Evolutionary conservation across 2,797 vertebrate species (phyloP).

Genomic region (Rousettus madagascariensis): DNA sequence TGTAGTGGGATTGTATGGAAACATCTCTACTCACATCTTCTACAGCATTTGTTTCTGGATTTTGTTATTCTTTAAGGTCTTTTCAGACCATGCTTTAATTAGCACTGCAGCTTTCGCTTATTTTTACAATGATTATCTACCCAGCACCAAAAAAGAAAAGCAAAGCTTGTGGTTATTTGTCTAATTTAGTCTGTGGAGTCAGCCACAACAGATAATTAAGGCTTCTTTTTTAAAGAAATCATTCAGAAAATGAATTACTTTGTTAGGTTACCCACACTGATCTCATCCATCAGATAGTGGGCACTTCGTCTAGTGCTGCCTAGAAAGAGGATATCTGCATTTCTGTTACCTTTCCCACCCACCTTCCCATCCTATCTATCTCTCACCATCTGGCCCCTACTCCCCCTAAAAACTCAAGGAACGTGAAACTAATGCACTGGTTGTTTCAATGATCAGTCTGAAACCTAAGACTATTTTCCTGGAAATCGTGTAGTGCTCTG

Average conservation of each 20-base stretch:
- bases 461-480: neutral
- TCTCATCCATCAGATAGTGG: neutral
- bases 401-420: neutral
- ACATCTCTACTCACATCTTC: constrained; percentile 40
- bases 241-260: constrained; percentile 12
- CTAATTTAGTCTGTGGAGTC: constrained; percentile 46
- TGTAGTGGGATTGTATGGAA: constrained; percentile 42
- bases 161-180: constrained; percentile 58
- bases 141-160: neutral
- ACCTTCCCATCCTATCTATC: neutral
- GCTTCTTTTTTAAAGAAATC: constrained; percentile 43
- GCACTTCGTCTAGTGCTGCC: neutral
- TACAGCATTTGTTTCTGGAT: constrained; percentile 3
- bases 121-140: constrained; percentile 56
- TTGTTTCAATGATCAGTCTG: neutral
- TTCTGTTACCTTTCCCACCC: neutral
- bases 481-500: neutral
- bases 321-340: neutral
- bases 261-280: neutral
- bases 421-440: neutral
- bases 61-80: constrained; percentile 46
- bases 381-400: neutral
- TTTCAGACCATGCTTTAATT: constrained; percentile 57
- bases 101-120: constrained; percentile 39
- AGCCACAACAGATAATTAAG: constrained; percentile 33